These are phyloP conservation scores for Australoheros scitulus DNA, from an alignment of 2,113 vertebrate species.

Conservation along the genomic window DNA sequence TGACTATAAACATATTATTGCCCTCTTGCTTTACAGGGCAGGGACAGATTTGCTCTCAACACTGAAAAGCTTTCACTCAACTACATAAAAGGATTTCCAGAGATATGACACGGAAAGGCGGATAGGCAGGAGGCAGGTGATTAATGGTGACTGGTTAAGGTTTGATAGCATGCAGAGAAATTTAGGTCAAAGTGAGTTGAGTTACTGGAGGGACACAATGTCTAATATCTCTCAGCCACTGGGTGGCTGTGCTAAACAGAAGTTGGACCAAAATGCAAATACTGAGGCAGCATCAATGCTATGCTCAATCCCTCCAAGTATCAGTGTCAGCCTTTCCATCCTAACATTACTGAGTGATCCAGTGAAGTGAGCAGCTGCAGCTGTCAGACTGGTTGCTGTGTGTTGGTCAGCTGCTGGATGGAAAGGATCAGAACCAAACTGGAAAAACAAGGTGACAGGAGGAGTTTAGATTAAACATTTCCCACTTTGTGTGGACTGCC, in stretches of 20 bases:
- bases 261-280: neutral
- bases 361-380: conserved; percentile 53
- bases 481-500: conserved; percentile 7
- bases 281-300: neutral
- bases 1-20: too few species aligned
- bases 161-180: neutral
- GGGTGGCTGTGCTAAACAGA: neutral
- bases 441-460: conserved; percentile 56
- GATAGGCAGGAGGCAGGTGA: neutral
- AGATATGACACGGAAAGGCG: conserved; percentile 1
- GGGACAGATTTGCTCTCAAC: too few species aligned
- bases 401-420: conserved; percentile 36
- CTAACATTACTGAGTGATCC: conserved; percentile 37
- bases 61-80: neutral
- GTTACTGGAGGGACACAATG: conserved; percentile 4
- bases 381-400: conserved; percentile 38
- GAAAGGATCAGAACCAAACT: conserved; percentile 44
- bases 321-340: conserved; percentile 27
- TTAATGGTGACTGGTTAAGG: neutral
- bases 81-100: neutral
- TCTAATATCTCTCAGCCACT: conserved; percentile 25
- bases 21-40: too few species aligned
- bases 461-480: conserved; percentile 20
- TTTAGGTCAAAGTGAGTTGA: conserved; percentile 1
- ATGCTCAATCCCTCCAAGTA: conserved; percentile 1